Base-by-base conservation (phyloP, 2,888 invertebrate species). In the Geotrupes spiniger region DNA sequence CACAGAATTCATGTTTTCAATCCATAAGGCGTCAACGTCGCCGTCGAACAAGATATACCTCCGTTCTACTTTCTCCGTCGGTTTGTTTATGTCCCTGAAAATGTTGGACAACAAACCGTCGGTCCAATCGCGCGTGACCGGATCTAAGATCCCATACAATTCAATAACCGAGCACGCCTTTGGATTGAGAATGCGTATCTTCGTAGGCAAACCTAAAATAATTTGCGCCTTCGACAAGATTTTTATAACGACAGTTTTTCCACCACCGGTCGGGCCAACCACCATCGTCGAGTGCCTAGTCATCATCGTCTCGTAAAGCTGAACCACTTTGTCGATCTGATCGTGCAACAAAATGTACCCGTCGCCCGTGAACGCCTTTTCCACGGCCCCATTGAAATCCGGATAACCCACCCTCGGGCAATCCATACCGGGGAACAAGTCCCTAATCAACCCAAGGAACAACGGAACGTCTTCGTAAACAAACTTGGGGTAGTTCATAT, bases 1-100 rank as follows among this genome's bases (percentile, higher is more conserved):
- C 1, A 95, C 93, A 0, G 93, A 92, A 75, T 94, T 95, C 92
- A 95, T 94, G 74, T 94, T 95, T 74, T 95, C 95, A 56, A 95
- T 92, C 94, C 94, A 95, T 29, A 93, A 77, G 1, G 94, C 90
- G 75, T 95, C 94, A 2, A 95, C 92, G 67, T 94, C 93, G 2
- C 95, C 95, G 68, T 95, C 95, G 73, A 93, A 94, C 37, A 94
- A 76, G 37, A 93, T 90, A 69, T 91, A 93, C 49, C 84, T 83
- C 43, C 83, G 80, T 67, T 92, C 92, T 4, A 28, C 39, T 62
- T 78, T 83, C 11, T 86, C 86, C 2, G 81, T 74, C 0, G 84
- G 89, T 74, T 81, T 86, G 74, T 94, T 94, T 74, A 93, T 87
- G 68, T 92, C 92, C 37, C 94, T 80, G 73, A 95, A 95, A 65